A percentile compares a stretch with the other conserved stretches of the same genome.
Evolutionary conservation across 2,113 vertebrate genomes (phyloP).

Genomic region (Cottus gobio): DNA sequence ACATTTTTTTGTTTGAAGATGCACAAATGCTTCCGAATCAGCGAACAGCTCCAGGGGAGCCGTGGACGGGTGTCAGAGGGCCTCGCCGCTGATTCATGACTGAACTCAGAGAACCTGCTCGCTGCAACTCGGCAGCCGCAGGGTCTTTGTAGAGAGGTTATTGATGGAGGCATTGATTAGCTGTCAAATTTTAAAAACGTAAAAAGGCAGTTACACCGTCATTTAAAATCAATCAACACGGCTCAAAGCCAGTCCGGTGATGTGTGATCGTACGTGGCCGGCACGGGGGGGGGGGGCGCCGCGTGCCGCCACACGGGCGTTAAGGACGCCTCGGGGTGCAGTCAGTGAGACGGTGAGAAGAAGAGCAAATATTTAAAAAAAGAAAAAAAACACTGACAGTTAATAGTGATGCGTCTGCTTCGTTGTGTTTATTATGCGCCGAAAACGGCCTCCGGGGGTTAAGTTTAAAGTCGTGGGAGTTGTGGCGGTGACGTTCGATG

Average conservation of each 20-base stretch:
- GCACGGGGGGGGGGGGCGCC: constrained; percentile 7
- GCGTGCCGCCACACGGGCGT: constrained; percentile 6
- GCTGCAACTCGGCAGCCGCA: constrained; percentile 50
- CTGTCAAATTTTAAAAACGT: constrained; percentile 69
- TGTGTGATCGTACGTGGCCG: constrained; percentile 35
- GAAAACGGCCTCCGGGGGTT: constrained; percentile 21
- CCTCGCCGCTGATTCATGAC: constrained; percentile 53
- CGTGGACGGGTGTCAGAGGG: constrained; percentile 26
- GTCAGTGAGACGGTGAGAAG: background rate
- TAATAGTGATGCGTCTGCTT: background rate
- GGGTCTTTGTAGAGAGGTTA: constrained; percentile 47
- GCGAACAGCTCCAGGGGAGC: constrained; percentile 7
- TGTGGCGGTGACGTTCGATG: background rate
- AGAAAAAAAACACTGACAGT: background rate
- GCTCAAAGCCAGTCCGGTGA: constrained; percentile 41
- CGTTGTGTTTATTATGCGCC: background rate
- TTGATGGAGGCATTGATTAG: constrained; percentile 69
- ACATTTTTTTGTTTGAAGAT: background rate
- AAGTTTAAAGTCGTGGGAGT: constrained; percentile 24
- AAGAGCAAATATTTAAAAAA: no score
- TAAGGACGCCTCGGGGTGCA: background rate
- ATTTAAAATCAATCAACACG: constrained; percentile 68
- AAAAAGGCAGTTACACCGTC: constrained; percentile 47
- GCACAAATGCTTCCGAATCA: background rate
- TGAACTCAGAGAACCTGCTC: constrained; percentile 52